Evolutionary conservation across 2,888 invertebrate genomes (phyloP), one percentile per base, ranked within the genome.

Genomic region (Xylota sylvarum): DNA sequence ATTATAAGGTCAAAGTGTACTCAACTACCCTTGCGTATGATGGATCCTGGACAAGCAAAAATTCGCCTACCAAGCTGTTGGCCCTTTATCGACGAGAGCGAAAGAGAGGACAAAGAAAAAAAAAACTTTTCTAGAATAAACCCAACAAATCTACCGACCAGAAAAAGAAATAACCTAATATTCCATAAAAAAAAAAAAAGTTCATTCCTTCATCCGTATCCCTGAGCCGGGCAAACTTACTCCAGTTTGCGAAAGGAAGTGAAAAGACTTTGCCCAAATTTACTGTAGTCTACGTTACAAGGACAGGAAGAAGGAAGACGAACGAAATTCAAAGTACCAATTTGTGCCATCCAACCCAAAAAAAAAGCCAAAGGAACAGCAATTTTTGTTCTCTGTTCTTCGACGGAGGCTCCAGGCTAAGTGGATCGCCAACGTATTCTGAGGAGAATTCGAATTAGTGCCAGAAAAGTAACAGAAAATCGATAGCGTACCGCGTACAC

Each of bases 1-100:
- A 81, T 81, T 81, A 85, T 76, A 85, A 81, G 81, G 81, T 81
- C 81, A 85, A 85, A 85, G 81, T 72, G 64, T 81, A 77, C 50
- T 85, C 65, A 80, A 80, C 65, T 55, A 72, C 58, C 52, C 76
- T 81, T 81, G 60, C 70, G 76, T 77, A 48, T 81, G 81, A 46
- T 69, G 56, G 69, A 74, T 72, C 65, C 69, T 50, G 67, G 56
- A 46, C 46, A 52, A 72, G 46, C 79, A 58, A 55, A 82, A 78
- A 56, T 56, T 64, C 37, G 55, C 50, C 14, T 76, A 35, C 55
- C 62, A 27, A 55, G 64, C 40, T 32, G 23, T 77, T 43, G 30
- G 70, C 48, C 37, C 19, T 74, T 56, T 48, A 32, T 14, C 6
- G 14, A 4, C 5, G 14, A 43, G 32, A 14, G 55, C 62, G 30